These are phyloP conservation scores for Deroplatys truncata DNA, from an alignment of 2,888 invertebrate genomes.

Conservation along the genomic window DNA sequence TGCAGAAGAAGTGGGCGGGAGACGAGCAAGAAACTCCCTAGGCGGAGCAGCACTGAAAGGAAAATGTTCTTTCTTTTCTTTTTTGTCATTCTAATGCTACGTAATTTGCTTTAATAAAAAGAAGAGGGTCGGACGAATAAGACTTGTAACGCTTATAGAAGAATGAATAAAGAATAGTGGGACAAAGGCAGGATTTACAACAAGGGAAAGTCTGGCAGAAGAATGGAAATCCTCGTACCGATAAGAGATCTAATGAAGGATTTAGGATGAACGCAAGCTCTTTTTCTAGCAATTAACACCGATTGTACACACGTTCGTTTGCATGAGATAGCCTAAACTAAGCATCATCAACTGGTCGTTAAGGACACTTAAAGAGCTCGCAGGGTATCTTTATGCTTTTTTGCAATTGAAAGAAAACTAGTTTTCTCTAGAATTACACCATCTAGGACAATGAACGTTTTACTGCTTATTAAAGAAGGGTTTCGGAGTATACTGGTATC, in stretches of 20 bases:
- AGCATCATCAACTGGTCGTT: too few species aligned
- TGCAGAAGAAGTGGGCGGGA: not conserved
- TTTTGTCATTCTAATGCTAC: not conserved
- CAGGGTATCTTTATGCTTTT: too few species aligned
- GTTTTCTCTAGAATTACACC: too few species aligned
- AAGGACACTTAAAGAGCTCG: too few species aligned
- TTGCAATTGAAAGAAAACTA: too few species aligned
- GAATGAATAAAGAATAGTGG: not conserved
- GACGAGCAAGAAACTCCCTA: not conserved
- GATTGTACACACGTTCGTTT: too few species aligned
- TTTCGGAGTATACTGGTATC: too few species aligned
- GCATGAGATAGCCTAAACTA: too few species aligned
- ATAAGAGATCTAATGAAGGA: not conserved
- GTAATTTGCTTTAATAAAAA: not conserved
- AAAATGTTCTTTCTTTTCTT: not conserved
- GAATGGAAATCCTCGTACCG: not conserved
- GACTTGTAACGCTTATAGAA: not conserved
- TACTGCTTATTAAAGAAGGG: too few species aligned
- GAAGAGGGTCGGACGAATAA: not conserved
- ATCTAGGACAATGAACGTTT: too few species aligned
- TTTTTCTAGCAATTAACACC: not conserved
- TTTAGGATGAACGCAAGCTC: not conserved
- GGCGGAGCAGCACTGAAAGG: not conserved
- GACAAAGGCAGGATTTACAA: not conserved
- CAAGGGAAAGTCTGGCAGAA: not conserved